Base-by-base conservation (phyloP, 2,797 vertebrate species). In the Micropoecilia bifurca region DNA sequence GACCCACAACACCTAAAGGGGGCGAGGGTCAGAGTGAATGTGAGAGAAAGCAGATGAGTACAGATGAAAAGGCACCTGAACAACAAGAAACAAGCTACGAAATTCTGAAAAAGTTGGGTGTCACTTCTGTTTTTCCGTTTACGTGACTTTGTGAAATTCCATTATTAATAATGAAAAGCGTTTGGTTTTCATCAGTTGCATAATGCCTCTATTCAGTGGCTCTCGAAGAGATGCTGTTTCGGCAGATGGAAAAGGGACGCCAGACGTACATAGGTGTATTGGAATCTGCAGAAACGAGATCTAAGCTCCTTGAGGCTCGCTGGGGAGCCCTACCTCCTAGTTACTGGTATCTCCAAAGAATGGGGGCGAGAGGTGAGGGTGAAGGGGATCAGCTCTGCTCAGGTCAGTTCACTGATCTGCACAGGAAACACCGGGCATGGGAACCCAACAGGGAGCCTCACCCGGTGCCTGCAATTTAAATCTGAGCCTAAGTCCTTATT, bases 1-100 rank as follows among this genome's bases (percentile, higher is more conserved):
- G 91, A 94, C 90, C 91, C 91, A 93, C 90, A 94, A 93, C 93
- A 94, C 91, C 87, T 92, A 86, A 76, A 95, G 91, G 93, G 94
- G 94, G 92, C 86, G 87, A 88, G 91, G 94, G 94, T 96, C 93
- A 95, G 71, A 72, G 75, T 81, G 91, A 90, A 94, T 94, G 91
- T 93, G 87, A 94, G 90, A 91, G 89, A 93, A 93, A 93, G 84
- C 80, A 86, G 86, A 92, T 82, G 83, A 91, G 75, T 71, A 57
- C 80, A 84, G 69, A 90, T 83, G 81, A 69, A 74, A n/a, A 71
- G 72, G n/a, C 43, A 18, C 46, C 9, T 28, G 43, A 71, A 75
- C 18, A 41, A 28, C 20, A 71, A 46, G 7, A 7, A 46, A 18
- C 4, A 20, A 74, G 72, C 74, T 45, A 69, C 2, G 20, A 76